A percentile compares a stretch with the other conserved stretches of the same genome.
phyloP scores from a whole-genome alignment of 2,888 invertebrate species.

The Plagodis dolabraria region DNA sequence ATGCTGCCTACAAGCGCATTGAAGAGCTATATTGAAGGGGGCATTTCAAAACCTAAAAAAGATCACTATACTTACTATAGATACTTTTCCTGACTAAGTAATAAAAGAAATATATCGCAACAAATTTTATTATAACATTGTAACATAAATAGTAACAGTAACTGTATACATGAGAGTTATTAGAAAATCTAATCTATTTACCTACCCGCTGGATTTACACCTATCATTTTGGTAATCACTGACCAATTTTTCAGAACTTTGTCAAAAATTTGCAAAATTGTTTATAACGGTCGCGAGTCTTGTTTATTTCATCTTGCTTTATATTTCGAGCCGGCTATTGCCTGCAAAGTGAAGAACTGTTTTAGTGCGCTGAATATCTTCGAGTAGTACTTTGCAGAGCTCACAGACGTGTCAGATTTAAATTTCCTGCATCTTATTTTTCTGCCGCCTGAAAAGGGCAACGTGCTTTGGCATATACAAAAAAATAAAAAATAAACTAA shows the following conservation, averaged over 20 bases:
- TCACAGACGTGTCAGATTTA: conserved; percentile 76
- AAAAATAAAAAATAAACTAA: conserved; percentile 51
- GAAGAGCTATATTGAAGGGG: too few species aligned
- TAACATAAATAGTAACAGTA: conserved; percentile 74
- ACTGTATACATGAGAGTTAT: conserved; percentile 66
- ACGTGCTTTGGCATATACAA: conserved; percentile 57
- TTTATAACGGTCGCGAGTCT: conserved; percentile 9
- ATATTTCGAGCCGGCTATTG: conserved; percentile 76
- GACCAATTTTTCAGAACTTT: conserved; percentile 34
- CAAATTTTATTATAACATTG: conserved; percentile 70
- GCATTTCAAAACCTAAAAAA: too few species aligned
- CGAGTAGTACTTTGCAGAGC: conserved; percentile 75
- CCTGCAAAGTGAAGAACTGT: conserved; percentile 82
- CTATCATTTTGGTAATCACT: conserved; percentile 40
- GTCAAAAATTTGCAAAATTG: conserved; percentile 30
- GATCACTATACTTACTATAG: too few species aligned
- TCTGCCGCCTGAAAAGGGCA: conserved; percentile 79
- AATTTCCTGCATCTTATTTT: conserved; percentile 79
- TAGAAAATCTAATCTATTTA: conserved; percentile 54
- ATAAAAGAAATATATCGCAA: conserved; percentile 46
- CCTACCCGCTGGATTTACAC: conserved; percentile 60
- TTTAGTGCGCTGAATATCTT: conserved; percentile 80
- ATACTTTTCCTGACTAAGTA: too few species aligned
- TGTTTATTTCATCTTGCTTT: conserved; percentile 66
- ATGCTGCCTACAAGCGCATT: too few species aligned